Percentiles rank a stretch among this genome's conserved stretches.
phyloP scores from a whole-genome alignment of 2,797 vertebrate species.

The Spinibarbus caldwelli region DNA sequence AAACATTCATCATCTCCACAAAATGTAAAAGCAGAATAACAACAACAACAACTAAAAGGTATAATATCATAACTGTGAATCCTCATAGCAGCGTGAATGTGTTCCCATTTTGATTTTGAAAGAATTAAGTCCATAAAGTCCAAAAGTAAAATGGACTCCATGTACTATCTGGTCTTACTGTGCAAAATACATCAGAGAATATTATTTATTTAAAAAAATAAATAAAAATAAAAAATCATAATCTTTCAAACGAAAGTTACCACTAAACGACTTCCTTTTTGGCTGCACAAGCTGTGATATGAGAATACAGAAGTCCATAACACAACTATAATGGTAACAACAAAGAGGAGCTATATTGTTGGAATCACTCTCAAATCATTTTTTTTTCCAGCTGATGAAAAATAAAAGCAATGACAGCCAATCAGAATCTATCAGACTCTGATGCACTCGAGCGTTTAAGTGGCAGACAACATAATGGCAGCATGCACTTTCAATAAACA shows the following conservation, averaged over 20 bases:
- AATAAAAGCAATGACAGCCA: no score
- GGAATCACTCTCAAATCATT: no score
- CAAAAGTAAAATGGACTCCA: background rate
- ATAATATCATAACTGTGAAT: constrained; percentile 7
- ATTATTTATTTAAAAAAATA: background rate
- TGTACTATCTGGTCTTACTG: background rate
- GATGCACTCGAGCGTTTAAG: no score
- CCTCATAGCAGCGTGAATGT: background rate
- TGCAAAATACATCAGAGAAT: background rate
- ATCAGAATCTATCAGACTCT: no score
- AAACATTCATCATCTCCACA: background rate
- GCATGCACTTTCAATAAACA: no score
- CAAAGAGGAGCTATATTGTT: no score
- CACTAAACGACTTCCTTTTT: background rate
- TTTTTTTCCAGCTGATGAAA: no score
- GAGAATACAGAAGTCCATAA: background rate
- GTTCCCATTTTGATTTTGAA: background rate
- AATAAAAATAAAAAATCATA: background rate
- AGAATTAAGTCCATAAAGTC: no score
- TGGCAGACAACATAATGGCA: no score
- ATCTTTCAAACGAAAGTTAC: background rate
- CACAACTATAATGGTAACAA: no score
- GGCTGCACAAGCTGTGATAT: background rate
- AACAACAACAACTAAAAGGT: background rate
- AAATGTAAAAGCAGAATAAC: background rate